These are phyloP conservation scores for Myripristis jacobus DNA, from an alignment of 2,797 vertebrate species.

Conservation along the genomic window DNA sequence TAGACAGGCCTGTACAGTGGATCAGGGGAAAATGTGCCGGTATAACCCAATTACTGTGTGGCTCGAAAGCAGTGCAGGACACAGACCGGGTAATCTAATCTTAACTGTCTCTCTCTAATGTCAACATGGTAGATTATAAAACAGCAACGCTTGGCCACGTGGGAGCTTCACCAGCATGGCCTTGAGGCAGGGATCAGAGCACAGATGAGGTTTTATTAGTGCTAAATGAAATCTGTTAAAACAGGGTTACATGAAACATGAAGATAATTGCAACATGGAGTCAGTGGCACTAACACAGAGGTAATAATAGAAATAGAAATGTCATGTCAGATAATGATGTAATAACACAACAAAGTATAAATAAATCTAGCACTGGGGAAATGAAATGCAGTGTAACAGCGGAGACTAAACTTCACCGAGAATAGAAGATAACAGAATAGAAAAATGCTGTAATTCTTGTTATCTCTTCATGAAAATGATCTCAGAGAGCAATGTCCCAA, in stretches of 20 bases:
- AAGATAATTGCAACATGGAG: neutral
- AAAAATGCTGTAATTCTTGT: neutral
- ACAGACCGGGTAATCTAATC: slow-evolving; percentile 70
- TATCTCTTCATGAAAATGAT: slow-evolving; percentile 19
- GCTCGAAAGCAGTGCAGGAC: slow-evolving; percentile 52
- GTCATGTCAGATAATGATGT: slow-evolving; percentile 11
- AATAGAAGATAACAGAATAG: neutral
- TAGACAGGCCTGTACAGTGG: slow-evolving; percentile 26
- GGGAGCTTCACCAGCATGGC: slow-evolving; percentile 41
- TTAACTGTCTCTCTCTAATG: slow-evolving; percentile 54
- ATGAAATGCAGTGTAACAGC: neutral
- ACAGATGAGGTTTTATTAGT: slow-evolving; percentile 43
- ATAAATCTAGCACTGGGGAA: no score
- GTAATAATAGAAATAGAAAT: slow-evolving; percentile 5
- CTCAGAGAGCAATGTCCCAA: slow-evolving; percentile 41
- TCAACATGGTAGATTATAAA: slow-evolving; percentile 62
- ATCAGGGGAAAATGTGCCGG: slow-evolving; percentile 71
- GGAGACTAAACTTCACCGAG: neutral
- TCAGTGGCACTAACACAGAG: slow-evolving; percentile 12
- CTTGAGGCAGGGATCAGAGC: slow-evolving; percentile 37
- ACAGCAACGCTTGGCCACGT: slow-evolving; percentile 53
- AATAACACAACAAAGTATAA: slow-evolving; percentile 5
- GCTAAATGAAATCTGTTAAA: slow-evolving; percentile 50
- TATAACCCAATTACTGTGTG: slow-evolving; percentile 69
- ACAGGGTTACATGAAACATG: slow-evolving; percentile 22